Percentiles rank a stretch among this genome's conserved stretches.
phyloP scores from a whole-genome alignment of 2,888 invertebrate species.

The Glyphotaelius pellucidus region DNA sequence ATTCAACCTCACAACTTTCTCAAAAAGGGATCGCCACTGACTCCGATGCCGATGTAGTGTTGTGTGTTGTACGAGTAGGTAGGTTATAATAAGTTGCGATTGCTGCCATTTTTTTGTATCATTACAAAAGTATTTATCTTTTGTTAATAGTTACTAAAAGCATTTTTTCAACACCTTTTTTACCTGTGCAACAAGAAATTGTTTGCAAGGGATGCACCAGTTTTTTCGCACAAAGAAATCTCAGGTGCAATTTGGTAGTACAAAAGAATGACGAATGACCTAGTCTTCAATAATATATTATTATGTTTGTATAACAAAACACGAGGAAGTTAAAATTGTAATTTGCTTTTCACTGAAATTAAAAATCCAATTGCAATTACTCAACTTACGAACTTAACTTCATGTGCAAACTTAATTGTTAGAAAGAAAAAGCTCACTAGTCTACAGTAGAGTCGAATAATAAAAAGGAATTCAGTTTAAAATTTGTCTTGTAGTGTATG shows the following conservation, averaged over 20 bases:
- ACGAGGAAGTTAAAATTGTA: neutral
- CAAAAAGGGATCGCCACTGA: neutral
- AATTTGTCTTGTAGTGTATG: too few relatives aligned
- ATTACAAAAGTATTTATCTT: neutral
- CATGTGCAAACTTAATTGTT: neutral
- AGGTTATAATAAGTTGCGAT: neutral
- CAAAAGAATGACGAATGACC: slow-evolving; percentile 2
- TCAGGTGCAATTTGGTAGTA: neutral
- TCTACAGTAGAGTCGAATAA: neutral
- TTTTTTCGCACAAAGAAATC: neutral
- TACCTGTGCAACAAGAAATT: neutral
- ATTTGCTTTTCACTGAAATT: neutral
- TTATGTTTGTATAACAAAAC: neutral
- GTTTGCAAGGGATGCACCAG: neutral
- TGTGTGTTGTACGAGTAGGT: too few relatives aligned
- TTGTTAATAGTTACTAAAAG: neutral
- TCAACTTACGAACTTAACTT: neutral
- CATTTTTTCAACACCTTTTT: neutral
- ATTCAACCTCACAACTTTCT: neutral
- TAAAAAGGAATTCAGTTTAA: neutral
- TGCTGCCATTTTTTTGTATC: neutral
- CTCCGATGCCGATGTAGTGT: too few relatives aligned
- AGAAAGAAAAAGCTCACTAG: neutral
- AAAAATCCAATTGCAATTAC: neutral
- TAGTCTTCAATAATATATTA: neutral